These are phyloP conservation scores for Lordiphosa mommai DNA, from an alignment of 1,140 invertebrate species.

Conservation along the genomic window DNA sequence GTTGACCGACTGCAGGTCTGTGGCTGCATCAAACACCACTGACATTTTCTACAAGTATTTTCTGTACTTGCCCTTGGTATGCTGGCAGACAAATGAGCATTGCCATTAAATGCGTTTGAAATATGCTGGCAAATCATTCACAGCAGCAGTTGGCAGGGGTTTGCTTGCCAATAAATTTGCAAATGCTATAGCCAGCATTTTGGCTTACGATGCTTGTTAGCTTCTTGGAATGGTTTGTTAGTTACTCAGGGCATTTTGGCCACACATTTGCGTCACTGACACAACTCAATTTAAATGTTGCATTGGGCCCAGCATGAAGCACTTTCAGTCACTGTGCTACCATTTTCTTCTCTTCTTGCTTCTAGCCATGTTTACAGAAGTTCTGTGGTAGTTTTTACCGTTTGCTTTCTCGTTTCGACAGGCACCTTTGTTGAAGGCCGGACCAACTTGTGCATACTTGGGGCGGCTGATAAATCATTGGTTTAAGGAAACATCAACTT, in stretches of 20 bases:
- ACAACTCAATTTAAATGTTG: no score
- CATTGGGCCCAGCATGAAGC: no score
- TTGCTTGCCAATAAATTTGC: conserved; percentile 53
- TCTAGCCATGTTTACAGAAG: no score
- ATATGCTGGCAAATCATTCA: conserved; percentile 73
- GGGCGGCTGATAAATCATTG: no score
- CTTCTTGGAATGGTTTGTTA: conserved; percentile 1
- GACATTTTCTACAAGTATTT: conserved; percentile 24
- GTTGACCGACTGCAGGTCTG: conserved; percentile 14
- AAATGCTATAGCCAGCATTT: conserved; percentile 24
- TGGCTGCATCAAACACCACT: conserved; percentile 30
- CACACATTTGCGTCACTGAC: no score
- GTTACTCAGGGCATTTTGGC: not conserved
- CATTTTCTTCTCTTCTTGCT: no score
- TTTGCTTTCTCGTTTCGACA: no score
- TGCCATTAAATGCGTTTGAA: conserved; percentile 68
- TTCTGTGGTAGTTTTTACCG: no score
- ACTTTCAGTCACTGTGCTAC: no score
- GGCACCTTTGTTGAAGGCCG: no score
- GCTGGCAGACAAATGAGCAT: conserved; percentile 68
- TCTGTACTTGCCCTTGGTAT: conserved; percentile 18
- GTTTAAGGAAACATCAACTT: no score
- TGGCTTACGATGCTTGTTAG: conserved; percentile 14
- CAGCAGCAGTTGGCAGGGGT: conserved; percentile 15
- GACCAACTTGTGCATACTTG: no score